A percentile compares a stretch with the other conserved stretches of the same genome.
Conservation (phyloP, 1,140 invertebrate genomes). For the Penaeus indicus region DNA sequence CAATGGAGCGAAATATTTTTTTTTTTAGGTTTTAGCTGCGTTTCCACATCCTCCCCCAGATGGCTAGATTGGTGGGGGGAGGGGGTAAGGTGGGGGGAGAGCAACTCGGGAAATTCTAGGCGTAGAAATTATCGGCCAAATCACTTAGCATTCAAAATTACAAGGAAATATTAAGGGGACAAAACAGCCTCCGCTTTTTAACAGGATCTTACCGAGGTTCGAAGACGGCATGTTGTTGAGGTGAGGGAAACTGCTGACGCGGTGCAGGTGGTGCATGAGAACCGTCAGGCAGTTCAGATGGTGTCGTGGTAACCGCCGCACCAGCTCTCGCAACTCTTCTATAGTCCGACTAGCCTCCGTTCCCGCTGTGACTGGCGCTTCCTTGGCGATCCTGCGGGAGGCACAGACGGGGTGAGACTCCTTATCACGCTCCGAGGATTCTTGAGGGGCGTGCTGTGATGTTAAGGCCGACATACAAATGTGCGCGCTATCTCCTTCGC, state of each 20-base stretch:
- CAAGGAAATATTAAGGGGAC: background rate
- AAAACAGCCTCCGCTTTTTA: background rate
- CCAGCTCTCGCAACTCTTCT: slow-evolving; percentile 70
- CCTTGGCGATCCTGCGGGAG: slow-evolving; percentile 69
- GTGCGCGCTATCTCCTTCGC: too few species aligned
- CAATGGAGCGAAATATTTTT: too few species aligned
- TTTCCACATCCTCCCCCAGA: too few species aligned
- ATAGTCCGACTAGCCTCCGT: slow-evolving; percentile 60
- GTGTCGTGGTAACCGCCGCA: slow-evolving; percentile 72
- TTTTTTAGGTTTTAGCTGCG: too few species aligned
- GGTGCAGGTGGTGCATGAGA: slow-evolving; percentile 74
- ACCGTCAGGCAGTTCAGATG: slow-evolving; percentile 72
- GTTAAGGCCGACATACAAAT: too few species aligned
- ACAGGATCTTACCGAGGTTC: slow-evolving; percentile 71
- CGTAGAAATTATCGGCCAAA: too few species aligned
- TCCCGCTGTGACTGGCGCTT: slow-evolving; percentile 65
- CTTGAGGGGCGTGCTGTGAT: too few species aligned
- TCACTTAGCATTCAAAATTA: too few species aligned
- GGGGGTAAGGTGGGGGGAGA: background rate
- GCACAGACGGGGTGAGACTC: background rate
- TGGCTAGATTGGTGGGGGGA: background rate
- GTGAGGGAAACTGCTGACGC: slow-evolving; percentile 69
- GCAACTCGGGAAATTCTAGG: background rate
- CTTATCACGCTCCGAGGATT: too few species aligned
- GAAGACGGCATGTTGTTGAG: slow-evolving; percentile 76